Evolutionary conservation across 2,888 invertebrate species (phyloP).

Genomic region (Hypomecis punctinalis): DNA sequence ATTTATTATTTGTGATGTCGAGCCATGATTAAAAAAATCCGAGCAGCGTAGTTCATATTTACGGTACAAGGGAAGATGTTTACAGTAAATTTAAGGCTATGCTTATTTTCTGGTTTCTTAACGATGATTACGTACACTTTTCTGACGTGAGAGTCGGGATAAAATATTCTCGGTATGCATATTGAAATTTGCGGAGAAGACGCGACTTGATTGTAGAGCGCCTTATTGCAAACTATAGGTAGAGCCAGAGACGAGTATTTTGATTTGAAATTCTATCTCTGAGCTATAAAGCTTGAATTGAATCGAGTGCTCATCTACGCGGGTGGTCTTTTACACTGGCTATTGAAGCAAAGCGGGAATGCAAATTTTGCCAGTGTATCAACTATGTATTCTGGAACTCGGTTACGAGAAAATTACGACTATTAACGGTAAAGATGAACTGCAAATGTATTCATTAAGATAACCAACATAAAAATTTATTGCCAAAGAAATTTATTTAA

Average conservation of each 20-base stretch:
- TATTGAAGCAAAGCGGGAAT: slow-evolving; percentile 77
- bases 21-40: slow-evolving; percentile 68
- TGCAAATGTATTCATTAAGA: slow-evolving; percentile 47
- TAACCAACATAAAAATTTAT: slow-evolving; percentile 34
- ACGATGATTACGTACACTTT: slow-evolving; percentile 53
- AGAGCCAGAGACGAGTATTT: slow-evolving; percentile 53
- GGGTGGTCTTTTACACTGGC: slow-evolving; percentile 80
- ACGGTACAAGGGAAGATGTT: slow-evolving; percentile 51
- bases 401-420: slow-evolving; percentile 59
- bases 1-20: slow-evolving; percentile 72
- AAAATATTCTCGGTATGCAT: slow-evolving; percentile 61
- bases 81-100: slow-evolving; percentile 57
- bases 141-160: slow-evolving; percentile 46
- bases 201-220: slow-evolving; percentile 69
- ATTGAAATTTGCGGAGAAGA: slow-evolving; percentile 69
- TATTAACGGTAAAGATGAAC: slow-evolving; percentile 56
- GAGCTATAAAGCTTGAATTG: slow-evolving; percentile 77
- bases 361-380: slow-evolving; percentile 79
- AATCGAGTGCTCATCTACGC: slow-evolving; percentile 68
- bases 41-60: slow-evolving; percentile 53
- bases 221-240: slow-evolving; percentile 70
- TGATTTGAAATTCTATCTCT: slow-evolving; percentile 67
- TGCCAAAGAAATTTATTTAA: no score
- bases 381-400: slow-evolving; percentile 68
- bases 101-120: slow-evolving; percentile 58